Conservation (phyloP, 2,888 invertebrate species). For the Celastrina argiolus region DNA sequence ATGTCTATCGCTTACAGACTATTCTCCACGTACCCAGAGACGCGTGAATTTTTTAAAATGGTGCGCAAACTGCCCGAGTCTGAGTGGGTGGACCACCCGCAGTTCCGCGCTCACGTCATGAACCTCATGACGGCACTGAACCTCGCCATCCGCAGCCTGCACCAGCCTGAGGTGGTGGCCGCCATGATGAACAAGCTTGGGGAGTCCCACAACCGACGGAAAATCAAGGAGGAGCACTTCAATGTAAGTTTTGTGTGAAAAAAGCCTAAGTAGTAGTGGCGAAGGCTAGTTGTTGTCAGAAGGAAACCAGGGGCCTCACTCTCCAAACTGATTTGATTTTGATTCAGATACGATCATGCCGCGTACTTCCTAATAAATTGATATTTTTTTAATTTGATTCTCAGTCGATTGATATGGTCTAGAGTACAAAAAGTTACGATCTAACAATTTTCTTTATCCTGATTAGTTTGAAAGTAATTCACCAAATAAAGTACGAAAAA, state of each 20-base stretch:
- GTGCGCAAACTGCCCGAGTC: constrained; percentile 44
- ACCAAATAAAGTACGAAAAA: too few species aligned
- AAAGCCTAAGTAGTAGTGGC: background rate
- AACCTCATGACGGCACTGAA: constrained; percentile 54
- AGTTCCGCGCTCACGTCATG: constrained; percentile 56
- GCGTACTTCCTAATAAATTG: too few species aligned
- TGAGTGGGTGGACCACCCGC: constrained; percentile 40
- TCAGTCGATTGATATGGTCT: too few species aligned
- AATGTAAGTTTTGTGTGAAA: constrained; percentile 45
- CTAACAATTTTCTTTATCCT: too few species aligned
- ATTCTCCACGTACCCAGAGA: constrained; percentile 49
- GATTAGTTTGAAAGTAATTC: too few species aligned
- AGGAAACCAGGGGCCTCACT: too few species aligned
- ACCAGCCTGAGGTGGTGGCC: constrained; percentile 51
- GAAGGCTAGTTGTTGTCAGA: too few species aligned
- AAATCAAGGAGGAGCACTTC: constrained; percentile 54
- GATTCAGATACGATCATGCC: too few species aligned
- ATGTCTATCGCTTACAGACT: constrained; percentile 37
- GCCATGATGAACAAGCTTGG: constrained; percentile 58
- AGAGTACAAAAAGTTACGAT: too few species aligned
- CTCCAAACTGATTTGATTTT: too few species aligned
- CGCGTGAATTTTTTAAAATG: constrained; percentile 50
- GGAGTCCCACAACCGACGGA: constrained; percentile 44
- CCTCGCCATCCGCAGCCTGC: constrained; percentile 45
- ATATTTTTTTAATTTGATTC: too few species aligned